Conservation (phyloP, 2,113 vertebrate genomes). For the Peromyscus maniculatus region DNA sequence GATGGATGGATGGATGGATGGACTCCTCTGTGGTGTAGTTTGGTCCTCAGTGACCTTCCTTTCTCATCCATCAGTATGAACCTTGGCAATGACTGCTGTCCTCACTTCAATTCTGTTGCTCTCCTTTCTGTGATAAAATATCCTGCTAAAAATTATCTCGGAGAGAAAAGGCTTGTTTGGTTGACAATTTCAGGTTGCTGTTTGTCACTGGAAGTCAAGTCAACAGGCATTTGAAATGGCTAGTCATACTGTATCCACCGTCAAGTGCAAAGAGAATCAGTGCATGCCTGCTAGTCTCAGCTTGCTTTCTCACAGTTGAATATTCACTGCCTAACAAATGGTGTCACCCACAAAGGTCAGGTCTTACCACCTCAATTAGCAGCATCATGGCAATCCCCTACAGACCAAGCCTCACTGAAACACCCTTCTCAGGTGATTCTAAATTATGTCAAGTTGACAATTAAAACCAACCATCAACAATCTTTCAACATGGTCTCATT, state of each 20-base stretch:
- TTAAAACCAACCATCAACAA: not conserved
- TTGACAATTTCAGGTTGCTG: not conserved
- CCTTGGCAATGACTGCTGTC: not conserved
- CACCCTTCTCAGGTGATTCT: not conserved
- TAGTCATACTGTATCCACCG: too few species aligned
- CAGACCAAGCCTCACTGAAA: not conserved
- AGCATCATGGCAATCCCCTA: not conserved
- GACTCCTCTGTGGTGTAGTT: accelerated
- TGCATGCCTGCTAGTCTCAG: too few species aligned
- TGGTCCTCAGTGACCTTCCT: too few species aligned
- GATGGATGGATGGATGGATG: too few species aligned
- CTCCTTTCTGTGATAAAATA: not conserved
- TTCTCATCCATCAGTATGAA: not conserved
- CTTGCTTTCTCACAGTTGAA: not conserved
- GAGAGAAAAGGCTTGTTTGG: not conserved
- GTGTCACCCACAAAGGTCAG: not conserved
- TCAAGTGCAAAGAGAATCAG: not conserved
- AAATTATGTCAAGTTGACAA: not conserved
- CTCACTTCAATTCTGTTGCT: not conserved
- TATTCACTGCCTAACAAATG: not conserved
- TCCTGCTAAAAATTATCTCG: not conserved
- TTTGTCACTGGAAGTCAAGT: not conserved
- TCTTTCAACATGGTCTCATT: not conserved
- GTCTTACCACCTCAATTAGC: not conserved
- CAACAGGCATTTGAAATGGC: too few species aligned